Conservation (phyloP, 2,888 invertebrate species). For the Acanthosoma haemorrhoidale region DNA sequence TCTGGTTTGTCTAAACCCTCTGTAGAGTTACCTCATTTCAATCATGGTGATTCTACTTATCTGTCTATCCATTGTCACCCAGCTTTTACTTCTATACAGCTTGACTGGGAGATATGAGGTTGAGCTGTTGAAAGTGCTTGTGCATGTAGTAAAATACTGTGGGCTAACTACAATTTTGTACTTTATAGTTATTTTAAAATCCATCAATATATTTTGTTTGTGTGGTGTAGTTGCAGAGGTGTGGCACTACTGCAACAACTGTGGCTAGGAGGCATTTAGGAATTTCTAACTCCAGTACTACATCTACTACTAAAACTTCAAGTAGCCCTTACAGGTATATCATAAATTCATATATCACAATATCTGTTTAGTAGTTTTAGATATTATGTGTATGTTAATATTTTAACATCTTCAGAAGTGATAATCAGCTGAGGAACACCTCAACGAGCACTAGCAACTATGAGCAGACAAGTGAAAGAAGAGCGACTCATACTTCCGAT, state of each 20-base stretch:
- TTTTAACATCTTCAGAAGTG: conserved; percentile 56
- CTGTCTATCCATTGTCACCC: no score
- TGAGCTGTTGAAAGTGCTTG: no score
- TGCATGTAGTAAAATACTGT: no score
- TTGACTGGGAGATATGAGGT: no score
- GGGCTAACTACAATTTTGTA: no score
- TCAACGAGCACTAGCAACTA: conserved; percentile 75
- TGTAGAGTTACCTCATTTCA: no score
- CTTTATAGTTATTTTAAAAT: no score
- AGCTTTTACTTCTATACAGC: no score
- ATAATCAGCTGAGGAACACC: conserved; percentile 75
- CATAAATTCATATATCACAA: not conserved
- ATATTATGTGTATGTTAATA: not conserved
- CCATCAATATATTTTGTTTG: no score
- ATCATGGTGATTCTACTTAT: no score
- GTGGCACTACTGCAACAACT: conserved; percentile 70
- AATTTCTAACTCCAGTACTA: conserved; percentile 91
- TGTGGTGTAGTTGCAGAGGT: conserved; percentile 57
- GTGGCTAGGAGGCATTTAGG: conserved; percentile 72
- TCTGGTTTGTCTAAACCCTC: no score
- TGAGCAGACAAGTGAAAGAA: conserved; percentile 62
- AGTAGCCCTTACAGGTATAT: conserved; percentile 79
- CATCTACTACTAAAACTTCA: conserved; percentile 90
- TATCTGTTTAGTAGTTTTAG: not conserved
- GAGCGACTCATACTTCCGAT: conserved; percentile 43